Conservation (phyloP, 2,113 vertebrate genomes). For the Pogona vitticeps region DNA sequence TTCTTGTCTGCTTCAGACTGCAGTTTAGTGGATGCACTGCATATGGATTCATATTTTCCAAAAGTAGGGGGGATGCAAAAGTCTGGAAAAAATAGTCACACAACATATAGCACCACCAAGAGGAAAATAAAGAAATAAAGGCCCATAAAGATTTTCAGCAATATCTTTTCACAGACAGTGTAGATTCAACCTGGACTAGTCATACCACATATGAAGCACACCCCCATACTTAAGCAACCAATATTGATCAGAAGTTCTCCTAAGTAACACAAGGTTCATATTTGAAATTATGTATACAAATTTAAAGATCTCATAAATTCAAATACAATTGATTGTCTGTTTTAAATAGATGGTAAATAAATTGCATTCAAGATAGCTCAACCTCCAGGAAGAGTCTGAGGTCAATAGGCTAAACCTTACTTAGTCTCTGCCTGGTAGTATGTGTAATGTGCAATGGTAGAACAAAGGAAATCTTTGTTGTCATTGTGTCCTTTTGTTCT, state of each 20-base stretch:
- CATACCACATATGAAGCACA: background rate
- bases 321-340: background rate
- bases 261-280: background rate
- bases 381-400: background rate
- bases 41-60: background rate
- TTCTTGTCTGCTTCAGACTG: background rate
- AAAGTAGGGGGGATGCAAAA: background rate
- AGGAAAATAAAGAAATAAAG: too few species aligned
- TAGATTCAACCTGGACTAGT: background rate
- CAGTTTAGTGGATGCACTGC: background rate
- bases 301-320: background rate
- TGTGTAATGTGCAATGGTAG: background rate
- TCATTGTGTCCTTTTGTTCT: background rate
- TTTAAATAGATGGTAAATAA: background rate
- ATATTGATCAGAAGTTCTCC: background rate
- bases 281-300: too few species aligned
- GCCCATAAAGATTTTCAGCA: too few species aligned
- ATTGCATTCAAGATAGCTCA: background rate
- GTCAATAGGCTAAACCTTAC: background rate
- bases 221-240: background rate
- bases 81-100: background rate
- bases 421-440: background rate
- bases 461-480: background rate
- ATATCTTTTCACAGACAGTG: background rate
- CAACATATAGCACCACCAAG: background rate